Evolutionary conservation across 2,113 vertebrate species (phyloP).

Genomic region (Lagenorhynchus albirostris): DNA sequence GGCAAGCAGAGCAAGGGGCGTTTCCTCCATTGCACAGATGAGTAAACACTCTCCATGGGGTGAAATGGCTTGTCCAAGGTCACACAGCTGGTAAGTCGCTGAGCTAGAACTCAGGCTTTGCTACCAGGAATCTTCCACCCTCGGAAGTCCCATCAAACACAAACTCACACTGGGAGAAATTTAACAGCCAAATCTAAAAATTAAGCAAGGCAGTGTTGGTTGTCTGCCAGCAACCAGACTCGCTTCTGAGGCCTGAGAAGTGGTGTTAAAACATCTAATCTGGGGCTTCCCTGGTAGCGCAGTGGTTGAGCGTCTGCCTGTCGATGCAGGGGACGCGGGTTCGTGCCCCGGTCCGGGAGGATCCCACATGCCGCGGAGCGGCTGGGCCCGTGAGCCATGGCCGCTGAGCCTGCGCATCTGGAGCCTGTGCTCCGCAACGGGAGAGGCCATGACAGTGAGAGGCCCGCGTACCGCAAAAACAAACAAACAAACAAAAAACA

Average conservation of each 20-base stretch:
- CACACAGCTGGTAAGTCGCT: background rate
- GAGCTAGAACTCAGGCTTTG: background rate
- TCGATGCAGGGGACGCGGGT: too few relatives aligned
- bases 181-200: conserved; percentile 14
- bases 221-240: background rate
- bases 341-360: too few relatives aligned
- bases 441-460: too few relatives aligned
- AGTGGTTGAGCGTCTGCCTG: too few relatives aligned
- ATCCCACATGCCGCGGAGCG: too few relatives aligned
- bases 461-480: too few relatives aligned
- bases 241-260: background rate
- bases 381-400: too few relatives aligned
- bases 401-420: too few relatives aligned
- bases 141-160: background rate
- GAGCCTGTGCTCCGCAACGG: too few relatives aligned
- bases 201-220: background rate
- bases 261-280: conserved; percentile 34
- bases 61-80: background rate
- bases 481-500: background rate
- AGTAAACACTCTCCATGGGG: background rate
- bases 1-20: background rate
- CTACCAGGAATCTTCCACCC: background rate
- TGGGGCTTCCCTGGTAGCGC: background rate
- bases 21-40: background rate
- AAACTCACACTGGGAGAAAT: background rate